phyloP scores from a whole-genome alignment of 2,113 vertebrate genomes.

The Ailuropoda melanoleuca region DNA sequence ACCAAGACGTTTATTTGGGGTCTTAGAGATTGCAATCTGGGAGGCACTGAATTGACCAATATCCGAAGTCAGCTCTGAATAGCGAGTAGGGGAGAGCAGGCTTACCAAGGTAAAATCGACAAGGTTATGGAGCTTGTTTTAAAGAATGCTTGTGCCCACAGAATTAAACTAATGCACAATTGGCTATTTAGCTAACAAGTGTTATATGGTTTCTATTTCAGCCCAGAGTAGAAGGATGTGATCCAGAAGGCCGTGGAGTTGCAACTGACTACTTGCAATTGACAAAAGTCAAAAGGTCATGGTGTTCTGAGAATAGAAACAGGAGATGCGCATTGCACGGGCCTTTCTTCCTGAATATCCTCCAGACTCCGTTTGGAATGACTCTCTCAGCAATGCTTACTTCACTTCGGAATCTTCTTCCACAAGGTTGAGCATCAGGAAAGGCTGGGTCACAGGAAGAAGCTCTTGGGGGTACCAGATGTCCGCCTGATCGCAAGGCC shows the following conservation, averaged over 20 bases:
- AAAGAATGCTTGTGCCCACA: background rate
- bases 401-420: background rate
- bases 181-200: background rate
- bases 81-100: background rate
- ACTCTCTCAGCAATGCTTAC: background rate
- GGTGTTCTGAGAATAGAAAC: background rate
- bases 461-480: background rate
- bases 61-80: background rate
- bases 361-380: background rate
- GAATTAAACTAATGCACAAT: background rate
- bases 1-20: background rate
- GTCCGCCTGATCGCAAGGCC: background rate
- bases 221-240: background rate
- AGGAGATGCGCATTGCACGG: background rate
- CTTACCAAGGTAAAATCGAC: background rate
- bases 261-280: background rate
- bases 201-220: background rate
- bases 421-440: background rate
- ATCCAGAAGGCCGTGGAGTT: background rate
- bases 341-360: background rate
- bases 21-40: background rate
- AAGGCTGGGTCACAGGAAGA: background rate
- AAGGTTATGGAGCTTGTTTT: background rate
- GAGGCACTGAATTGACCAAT: background rate
- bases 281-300: background rate